A percentile compares a stretch with the other conserved stretches of the same genome.
phyloP scores from a whole-genome alignment of 2,888 invertebrate species.

The Drosophila niveifrons region DNA sequence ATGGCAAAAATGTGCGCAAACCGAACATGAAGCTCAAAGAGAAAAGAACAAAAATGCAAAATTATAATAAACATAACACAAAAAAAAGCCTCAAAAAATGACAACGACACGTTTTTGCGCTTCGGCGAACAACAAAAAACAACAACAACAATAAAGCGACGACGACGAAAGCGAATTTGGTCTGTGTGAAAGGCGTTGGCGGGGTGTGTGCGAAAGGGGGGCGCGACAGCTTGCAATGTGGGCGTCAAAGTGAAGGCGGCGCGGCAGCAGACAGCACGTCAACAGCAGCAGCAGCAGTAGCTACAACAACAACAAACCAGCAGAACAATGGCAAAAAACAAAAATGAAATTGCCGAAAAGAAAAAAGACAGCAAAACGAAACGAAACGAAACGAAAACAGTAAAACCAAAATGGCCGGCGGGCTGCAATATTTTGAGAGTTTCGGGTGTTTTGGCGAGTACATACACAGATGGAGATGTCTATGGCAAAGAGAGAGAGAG shows the following conservation, averaged over 20 bases:
- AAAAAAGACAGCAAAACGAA: conserved; percentile 11
- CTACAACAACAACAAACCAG: conserved; percentile 35
- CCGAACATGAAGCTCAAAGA: conserved; percentile 19
- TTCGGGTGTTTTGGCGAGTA: conserved; percentile 49
- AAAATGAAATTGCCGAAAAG: conserved; percentile 64
- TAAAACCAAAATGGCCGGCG: conserved; percentile 71
- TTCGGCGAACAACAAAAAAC: conserved; percentile 42
- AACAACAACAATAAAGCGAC: conserved; percentile 21
- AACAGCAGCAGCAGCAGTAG: conserved; percentile 36
- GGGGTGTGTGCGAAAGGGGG: conserved; percentile 15
- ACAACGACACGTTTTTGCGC: conserved; percentile 76
- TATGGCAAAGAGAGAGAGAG: conserved; percentile 11
- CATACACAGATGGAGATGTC: neutral
- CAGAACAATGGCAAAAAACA: conserved; percentile 55
- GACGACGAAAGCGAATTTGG: conserved; percentile 10
- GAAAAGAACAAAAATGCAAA: conserved; percentile 1
- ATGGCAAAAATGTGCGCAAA: conserved; percentile 41
- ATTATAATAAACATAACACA: conserved; percentile 21
- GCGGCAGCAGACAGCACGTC: conserved; percentile 62
- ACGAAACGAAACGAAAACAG: conserved; percentile 32
- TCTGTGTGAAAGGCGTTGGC: conserved; percentile 3
- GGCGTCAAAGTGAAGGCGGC: conserved; percentile 59
- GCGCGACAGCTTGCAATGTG: conserved; percentile 34
- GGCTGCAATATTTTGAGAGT: conserved; percentile 66
- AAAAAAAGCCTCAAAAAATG: conserved; percentile 38